phyloP scores from a whole-genome alignment of 64 coral and sea anemone species.

The Actinia tenebrosa region DNA sequence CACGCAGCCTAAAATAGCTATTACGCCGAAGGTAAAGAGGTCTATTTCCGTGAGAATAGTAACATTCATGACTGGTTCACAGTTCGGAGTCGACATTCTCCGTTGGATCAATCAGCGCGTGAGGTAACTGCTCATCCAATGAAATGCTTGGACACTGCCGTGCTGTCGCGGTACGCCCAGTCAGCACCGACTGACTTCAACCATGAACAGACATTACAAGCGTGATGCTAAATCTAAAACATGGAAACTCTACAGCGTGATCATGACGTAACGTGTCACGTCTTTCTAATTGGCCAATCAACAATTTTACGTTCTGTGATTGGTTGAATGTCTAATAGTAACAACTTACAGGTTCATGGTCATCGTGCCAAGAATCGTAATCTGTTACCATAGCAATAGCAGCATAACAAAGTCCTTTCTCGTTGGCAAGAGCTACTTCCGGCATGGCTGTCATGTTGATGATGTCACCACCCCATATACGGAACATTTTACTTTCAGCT shows the following conservation, averaged over 20 bases:
- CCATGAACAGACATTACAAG: no score
- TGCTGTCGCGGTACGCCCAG: no score
- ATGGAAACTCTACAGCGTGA: background rate
- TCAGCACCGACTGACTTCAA: no score
- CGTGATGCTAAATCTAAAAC: background rate
- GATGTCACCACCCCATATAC: conserved; percentile 90
- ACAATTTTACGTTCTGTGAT: background rate
- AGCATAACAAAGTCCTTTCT: conserved; percentile 87
- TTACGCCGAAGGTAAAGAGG: no score
- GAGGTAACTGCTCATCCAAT: no score
- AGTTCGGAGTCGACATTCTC: no score
- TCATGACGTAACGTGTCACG: background rate
- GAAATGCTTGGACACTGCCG: no score
- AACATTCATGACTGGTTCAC: no score
- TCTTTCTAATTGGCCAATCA: background rate
- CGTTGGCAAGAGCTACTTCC: conserved; percentile 86
- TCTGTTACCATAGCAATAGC: conserved; percentile 96
- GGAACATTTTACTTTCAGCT: conserved; percentile 98
- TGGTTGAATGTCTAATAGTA: background rate
- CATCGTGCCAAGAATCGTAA: conserved; percentile 93
- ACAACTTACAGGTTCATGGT: conserved; percentile 62
- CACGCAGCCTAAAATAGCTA: no score
- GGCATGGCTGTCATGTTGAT: conserved; percentile 92
- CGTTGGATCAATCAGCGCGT: no score
- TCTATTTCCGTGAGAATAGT: no score